Conservation (phyloP, 2,113 vertebrate species). For the Poecile atricapillus region DNA sequence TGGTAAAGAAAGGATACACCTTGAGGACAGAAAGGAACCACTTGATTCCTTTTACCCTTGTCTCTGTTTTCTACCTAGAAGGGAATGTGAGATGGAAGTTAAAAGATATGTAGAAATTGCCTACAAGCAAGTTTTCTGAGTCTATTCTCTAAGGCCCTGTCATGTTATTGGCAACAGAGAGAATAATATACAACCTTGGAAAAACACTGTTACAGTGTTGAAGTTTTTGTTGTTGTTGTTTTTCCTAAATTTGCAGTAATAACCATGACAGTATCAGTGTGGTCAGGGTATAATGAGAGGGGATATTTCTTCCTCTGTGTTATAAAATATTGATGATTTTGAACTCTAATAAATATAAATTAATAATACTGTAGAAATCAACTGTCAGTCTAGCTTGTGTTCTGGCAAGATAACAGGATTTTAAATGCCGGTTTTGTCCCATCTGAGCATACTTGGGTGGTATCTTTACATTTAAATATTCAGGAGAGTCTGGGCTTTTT, state of each 20-base stretch:
- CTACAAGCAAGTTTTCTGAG: neutral
- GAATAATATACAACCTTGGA: neutral
- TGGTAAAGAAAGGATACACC: neutral
- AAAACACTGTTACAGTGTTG: neutral
- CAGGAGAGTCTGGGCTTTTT: neutral
- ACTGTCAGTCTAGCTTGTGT: neutral
- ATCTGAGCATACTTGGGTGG: neutral
- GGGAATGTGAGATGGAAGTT: neutral
- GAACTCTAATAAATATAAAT: constrained; percentile 31
- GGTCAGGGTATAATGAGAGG: neutral
- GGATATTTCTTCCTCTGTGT: neutral
- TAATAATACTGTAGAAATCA: neutral
- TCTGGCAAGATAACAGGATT: neutral
- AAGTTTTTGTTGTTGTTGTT: neutral
- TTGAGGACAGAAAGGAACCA: neutral
- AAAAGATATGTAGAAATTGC: neutral
- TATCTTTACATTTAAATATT: neutral
- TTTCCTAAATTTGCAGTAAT: neutral
- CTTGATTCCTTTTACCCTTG: neutral
- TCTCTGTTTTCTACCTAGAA: neutral
- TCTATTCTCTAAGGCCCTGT: neutral
- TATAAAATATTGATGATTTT: neutral
- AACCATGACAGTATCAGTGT: neutral
- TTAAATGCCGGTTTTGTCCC: neutral
- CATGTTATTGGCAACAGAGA: neutral